Evolutionary conservation across 2,888 invertebrate species (phyloP).

Genomic region (Fragum whitleyi): DNA sequence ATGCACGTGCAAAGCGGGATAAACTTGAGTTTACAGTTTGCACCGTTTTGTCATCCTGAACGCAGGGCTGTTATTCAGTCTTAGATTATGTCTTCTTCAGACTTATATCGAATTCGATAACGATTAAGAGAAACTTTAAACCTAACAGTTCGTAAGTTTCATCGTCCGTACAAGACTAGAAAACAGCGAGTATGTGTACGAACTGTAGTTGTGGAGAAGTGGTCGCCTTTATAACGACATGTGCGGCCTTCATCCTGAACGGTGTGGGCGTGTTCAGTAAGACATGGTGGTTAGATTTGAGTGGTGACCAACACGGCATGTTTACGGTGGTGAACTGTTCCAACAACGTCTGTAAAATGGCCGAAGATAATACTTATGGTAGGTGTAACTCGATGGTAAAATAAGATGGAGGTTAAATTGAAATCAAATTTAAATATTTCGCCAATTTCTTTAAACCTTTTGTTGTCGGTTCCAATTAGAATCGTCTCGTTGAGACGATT

Average conservation of each 20-base stretch:
- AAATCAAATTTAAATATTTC: not conserved
- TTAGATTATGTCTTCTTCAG: too few relatives aligned
- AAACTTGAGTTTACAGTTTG: too few relatives aligned
- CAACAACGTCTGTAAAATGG: not conserved
- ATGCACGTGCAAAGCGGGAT: too few relatives aligned
- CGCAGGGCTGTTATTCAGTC: too few relatives aligned
- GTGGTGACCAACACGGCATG: conserved; percentile 3
- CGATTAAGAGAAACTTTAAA: too few relatives aligned
- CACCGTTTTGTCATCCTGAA: too few relatives aligned
- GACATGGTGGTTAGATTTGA: conserved; percentile 16
- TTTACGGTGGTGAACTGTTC: conserved; percentile 6
- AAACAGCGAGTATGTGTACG: not conserved
- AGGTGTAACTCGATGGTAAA: not conserved
- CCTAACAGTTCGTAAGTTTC: too few relatives aligned
- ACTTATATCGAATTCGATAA: too few relatives aligned
- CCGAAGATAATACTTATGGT: not conserved
- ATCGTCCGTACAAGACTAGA: too few relatives aligned
- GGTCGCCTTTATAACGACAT: conserved; percentile 11
- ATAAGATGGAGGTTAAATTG: not conserved
- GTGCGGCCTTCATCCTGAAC: conserved; percentile 2
- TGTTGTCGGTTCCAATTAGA: too few relatives aligned
- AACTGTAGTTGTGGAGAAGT: conserved; percentile 4
- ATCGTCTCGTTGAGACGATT: too few relatives aligned
- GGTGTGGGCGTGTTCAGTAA: conserved; percentile 13
- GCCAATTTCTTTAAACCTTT: too few relatives aligned